Evolutionary conservation across 2,888 invertebrate species (phyloP).

Genomic region (Maniola hyperantus): DNA sequence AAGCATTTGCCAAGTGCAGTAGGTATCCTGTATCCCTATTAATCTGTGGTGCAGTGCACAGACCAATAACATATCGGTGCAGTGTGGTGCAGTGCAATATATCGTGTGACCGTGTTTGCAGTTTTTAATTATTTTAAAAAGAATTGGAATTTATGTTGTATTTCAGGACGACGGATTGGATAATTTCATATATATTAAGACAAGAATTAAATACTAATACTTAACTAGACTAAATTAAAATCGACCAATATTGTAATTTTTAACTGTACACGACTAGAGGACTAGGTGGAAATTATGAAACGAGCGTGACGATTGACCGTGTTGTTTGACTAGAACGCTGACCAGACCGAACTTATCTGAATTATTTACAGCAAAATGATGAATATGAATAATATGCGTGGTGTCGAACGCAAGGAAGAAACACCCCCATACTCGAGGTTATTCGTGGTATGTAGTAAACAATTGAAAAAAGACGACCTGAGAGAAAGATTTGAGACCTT

Average conservation of each 20-base stretch:
- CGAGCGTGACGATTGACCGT: slow-evolving; percentile 42
- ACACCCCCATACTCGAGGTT: slow-evolving; percentile 94
- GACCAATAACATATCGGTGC: no score
- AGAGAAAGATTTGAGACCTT: slow-evolving; percentile 89
- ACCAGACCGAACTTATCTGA: slow-evolving; percentile 35
- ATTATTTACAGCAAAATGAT: slow-evolving; percentile 35
- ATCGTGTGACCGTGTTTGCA: no score
- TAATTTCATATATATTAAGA: not conserved
- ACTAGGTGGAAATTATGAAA: slow-evolving; percentile 25
- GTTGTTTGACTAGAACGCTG: slow-evolving; percentile 35
- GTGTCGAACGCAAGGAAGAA: slow-evolving; percentile 73
- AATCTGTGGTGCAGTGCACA: no score
- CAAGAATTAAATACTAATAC: not conserved
- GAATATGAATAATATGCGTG: slow-evolving; percentile 45
- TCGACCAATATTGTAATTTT: not conserved
- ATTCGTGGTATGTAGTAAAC: slow-evolving; percentile 93
- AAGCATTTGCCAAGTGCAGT: no score
- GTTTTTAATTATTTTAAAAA: not conserved
- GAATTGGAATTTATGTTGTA: not conserved
- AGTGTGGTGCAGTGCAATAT: no score
- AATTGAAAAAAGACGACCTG: slow-evolving; percentile 86
- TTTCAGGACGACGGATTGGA: not conserved
- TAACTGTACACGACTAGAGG: slow-evolving; percentile 12
- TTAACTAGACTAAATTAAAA: not conserved
- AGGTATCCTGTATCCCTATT: no score